Evolutionary conservation across 1,140 invertebrate species (phyloP), one percentile per base, ranked within the genome.

Genomic region (Subanguina moxae): DNA sequence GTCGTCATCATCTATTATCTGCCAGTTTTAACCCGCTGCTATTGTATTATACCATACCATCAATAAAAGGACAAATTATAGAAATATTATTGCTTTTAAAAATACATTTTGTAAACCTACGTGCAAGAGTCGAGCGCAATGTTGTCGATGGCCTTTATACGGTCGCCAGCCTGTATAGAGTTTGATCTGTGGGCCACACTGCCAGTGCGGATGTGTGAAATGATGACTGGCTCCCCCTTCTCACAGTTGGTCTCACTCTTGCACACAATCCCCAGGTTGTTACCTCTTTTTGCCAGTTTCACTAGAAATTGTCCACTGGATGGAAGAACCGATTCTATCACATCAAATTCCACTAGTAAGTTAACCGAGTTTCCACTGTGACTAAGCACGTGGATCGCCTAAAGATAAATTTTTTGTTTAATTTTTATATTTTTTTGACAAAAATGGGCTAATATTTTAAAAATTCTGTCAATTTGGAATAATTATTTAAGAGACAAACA

Each of bases 281-380:
- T 68, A 86, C 88, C 21, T 30, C 88, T 88, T 78, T 91, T 90
- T 0, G 90, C 88, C 13, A 96, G 84, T 83, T 93, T 91, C 0
- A 95, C 91, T 65, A 89, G 90, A 80, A 93, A 94, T 0, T 91
- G 88, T 8, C 92, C 92, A 75, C 89, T 91, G 13, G 90, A 89
- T 1, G 92, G 91, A 62, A 93, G 90, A 21, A 94, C 91, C 0
- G 91, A 88, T 75, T 94, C 91, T n/a, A 90, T 89, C 75, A 94
- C 91, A 85, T 91, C 91, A 84, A 94, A 94, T 82, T 94, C 92
- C 1, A 90, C 87, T 48, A 89, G 87, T 1, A 91, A 74, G 45
- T 75, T 67, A 80, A 84, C 74, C 76, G 82, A 77, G n/a, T 19
- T 25, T 72, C 23, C 23, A 75, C 85, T 83, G 46, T 86, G 83